Conservation (phyloP, 2,797 vertebrate genomes). For the Falco naumanni region DNA sequence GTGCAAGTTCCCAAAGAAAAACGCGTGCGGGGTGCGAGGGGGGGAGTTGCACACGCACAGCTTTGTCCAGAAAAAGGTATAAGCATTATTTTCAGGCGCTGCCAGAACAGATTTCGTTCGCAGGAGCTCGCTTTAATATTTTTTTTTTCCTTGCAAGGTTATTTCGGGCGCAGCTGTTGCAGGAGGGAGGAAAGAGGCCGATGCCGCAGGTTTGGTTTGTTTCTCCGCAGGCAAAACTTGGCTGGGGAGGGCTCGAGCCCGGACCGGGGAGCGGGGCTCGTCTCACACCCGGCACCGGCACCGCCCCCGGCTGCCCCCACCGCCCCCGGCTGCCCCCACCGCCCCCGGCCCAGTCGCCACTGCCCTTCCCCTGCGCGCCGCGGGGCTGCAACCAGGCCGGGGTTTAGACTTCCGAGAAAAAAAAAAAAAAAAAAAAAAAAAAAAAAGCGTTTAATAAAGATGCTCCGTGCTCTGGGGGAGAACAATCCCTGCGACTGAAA, state of each 20-base stretch:
- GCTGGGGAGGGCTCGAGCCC: not conserved
- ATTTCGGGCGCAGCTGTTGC: not conserved
- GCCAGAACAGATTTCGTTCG: conserved; percentile 17
- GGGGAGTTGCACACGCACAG: not conserved
- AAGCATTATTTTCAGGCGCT: not conserved
- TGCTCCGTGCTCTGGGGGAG: not conserved
- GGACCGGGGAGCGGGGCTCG: not conserved
- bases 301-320: not conserved
- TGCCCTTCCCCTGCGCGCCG: not conserved
- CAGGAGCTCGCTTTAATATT: not conserved
- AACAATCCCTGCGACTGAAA: not conserved
- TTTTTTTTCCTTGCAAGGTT: not conserved
- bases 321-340: not conserved
- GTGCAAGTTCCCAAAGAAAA: not conserved
- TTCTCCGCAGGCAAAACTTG: conserved; percentile 15
- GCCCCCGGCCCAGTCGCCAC: not conserved
- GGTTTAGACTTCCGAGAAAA: not conserved
- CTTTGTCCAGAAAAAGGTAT: not conserved
- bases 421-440: not conserved
- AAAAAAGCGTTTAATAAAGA: not conserved
- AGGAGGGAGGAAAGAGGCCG: not conserved
- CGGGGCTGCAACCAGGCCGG: not conserved
- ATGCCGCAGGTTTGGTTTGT: not conserved
- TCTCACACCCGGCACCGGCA: not conserved
- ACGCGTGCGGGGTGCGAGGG: not conserved